Evolutionary conservation across 2,113 vertebrate genomes (phyloP), one percentile per base, ranked within the genome.

Genomic region (Gorsachius goisagi): DNA sequence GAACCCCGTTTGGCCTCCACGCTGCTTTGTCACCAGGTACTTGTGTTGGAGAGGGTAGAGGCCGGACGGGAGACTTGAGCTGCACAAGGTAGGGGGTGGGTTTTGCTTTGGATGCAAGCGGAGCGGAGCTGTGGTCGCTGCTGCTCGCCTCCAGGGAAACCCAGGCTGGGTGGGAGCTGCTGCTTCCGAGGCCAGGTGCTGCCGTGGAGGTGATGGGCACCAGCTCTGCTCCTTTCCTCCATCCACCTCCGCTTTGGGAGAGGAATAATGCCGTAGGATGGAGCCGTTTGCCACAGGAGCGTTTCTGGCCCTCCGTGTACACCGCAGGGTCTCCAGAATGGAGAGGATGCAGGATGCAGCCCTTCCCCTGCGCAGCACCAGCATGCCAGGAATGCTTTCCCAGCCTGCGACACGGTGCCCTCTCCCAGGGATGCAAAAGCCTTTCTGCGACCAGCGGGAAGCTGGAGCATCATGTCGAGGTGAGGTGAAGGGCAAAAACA

Each of bases 1-100:
- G 44, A 52, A 4, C 32, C 5, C 11, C 0, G 0, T 21, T 17
- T 45, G 60, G n/a, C 92, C 62, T 49, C 69, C 5, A 0, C 7
- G 0, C 28, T 32, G 53, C 83, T 41, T 13, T 49, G 47, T 27
- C 59, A 9, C 28, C 41, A 19, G 56, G 39, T n/a, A 0, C 55
- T 32, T 0, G 11, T 16, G n/a, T 8, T 37, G 49, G 47, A 12
- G 68, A n/a, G 47, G 20, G 30, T 2, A 21, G 7, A 22, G n/a
- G 37, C 28, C 60, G 78, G 18, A 33, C 3, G 1, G 27, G 71
- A 73, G 59, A 6, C 12, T 39, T 39, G 28, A 15, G 2, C 45
- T 7, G 72, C 41, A 5, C 49, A 1, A 37, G 71, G 45, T 4
- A 16, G 63, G 22, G 5, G 47, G 27, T 53, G 6, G 21, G 4